phyloP scores from a whole-genome alignment of 2,113 vertebrate genomes.

The Myotis brandtii region DNA sequence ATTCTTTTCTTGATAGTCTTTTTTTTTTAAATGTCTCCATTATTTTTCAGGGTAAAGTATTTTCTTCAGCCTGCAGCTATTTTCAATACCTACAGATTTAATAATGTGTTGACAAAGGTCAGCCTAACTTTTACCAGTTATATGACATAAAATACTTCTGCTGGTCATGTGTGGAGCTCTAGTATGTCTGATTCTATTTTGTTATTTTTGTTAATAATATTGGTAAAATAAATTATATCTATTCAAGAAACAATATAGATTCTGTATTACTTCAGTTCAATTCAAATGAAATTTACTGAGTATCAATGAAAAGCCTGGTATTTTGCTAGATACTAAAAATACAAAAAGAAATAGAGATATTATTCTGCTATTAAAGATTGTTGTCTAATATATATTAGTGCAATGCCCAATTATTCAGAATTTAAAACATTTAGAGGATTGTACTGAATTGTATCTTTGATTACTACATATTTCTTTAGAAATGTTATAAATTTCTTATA shows the following conservation, averaged over 20 bases:
- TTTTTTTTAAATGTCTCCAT: conserved; percentile 39
- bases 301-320: background rate
- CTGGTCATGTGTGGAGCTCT: background rate
- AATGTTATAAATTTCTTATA: background rate
- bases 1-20: conserved; percentile 35
- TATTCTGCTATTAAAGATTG: background rate
- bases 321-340: background rate
- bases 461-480: background rate
- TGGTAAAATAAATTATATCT: background rate
- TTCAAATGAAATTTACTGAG: background rate
- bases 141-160: background rate
- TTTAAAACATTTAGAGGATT: background rate
- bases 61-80: conserved; percentile 74
- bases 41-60: conserved; percentile 79
- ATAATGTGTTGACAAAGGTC: conserved; percentile 70
- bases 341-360: background rate
- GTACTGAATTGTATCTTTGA: background rate
- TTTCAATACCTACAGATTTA: conserved; percentile 76
- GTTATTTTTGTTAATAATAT: conserved; percentile 40
- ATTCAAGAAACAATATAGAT: background rate
- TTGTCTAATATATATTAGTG: background rate
- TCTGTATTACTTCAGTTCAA: background rate
- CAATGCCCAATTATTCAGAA: background rate
- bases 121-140: conserved; percentile 51
- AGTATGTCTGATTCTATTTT: conserved; percentile 17